phyloP scores from a whole-genome alignment of 1,140 invertebrate species.

The Dendrolimus punctatus region DNA sequence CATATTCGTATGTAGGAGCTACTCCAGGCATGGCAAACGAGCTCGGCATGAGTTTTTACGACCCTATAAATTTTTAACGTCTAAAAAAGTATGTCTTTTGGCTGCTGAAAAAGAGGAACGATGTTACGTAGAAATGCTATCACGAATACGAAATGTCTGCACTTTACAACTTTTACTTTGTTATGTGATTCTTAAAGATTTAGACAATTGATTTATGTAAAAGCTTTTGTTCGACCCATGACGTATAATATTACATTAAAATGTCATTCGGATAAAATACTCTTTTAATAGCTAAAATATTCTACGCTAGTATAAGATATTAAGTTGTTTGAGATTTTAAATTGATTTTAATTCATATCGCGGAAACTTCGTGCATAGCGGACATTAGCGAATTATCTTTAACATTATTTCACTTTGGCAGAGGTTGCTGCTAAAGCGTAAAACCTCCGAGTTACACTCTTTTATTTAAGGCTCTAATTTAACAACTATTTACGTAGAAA shows the following conservation, averaged over 20 bases:
- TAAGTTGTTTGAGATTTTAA: too few species aligned
- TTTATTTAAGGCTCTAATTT: conserved; percentile 6
- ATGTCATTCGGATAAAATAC: too few species aligned
- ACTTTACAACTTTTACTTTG: conserved; percentile 7
- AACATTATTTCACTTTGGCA: too few species aligned
- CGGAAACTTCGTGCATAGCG: too few species aligned
- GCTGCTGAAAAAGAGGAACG: conserved; percentile 26
- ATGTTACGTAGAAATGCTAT: conserved; percentile 15
- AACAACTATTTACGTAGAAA: background rate
- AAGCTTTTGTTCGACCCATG: background rate
- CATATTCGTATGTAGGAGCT: conserved; percentile 43
- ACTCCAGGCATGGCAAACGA: conserved; percentile 34
- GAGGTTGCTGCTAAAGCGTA: too few species aligned
- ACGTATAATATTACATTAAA: too few species aligned
- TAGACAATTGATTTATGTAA: background rate
- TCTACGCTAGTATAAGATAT: too few species aligned
- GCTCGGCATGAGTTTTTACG: conserved; percentile 49
- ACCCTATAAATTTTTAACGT: conserved; percentile 63
- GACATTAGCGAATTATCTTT: too few species aligned
- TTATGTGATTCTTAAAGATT: conserved; percentile 1
- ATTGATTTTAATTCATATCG: too few species aligned
- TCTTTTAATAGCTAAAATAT: too few species aligned
- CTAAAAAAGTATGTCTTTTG: conserved; percentile 46
- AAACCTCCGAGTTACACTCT: too few species aligned
- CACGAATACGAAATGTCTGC: conserved; percentile 4